Evolutionary conservation across 2,113 vertebrate genomes (phyloP).

Genomic region (Stictonetta naevosa): DNA sequence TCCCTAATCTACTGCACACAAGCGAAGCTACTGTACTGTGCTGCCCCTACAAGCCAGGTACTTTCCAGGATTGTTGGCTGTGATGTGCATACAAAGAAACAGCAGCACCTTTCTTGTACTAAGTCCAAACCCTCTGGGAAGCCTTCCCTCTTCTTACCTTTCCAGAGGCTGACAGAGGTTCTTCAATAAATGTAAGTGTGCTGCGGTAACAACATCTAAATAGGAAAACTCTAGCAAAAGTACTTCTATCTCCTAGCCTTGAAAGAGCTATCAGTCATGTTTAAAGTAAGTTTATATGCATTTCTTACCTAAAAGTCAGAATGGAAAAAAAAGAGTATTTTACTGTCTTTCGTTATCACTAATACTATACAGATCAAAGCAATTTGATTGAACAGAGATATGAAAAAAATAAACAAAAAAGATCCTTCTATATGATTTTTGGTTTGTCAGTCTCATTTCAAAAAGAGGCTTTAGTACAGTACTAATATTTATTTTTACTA

Average conservation of each 20-base stretch:
- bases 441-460: not conserved
- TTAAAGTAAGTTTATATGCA: not conserved
- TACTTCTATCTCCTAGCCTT: not conserved
- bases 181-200: not conserved
- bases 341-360: not conserved
- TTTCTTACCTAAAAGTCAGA: not conserved
- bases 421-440: not conserved
- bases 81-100: accelerated
- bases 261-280: not conserved
- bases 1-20: not conserved
- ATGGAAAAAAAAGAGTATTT: accelerated
- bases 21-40: not conserved
- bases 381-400: not conserved
- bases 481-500: not conserved
- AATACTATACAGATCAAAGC: not conserved
- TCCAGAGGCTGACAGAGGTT: not conserved
- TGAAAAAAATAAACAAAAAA: not conserved
- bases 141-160: not conserved
- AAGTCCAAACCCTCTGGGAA: not conserved
- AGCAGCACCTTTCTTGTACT: not conserved
- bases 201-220: not conserved
- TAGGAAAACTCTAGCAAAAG: not conserved
- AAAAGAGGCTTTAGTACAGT: not conserved
- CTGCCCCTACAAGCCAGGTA: not conserved
- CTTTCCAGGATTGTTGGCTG: not conserved